These are phyloP conservation scores for Temnothorax nylanderi DNA, from an alignment of 1,140 invertebrate genomes.

Conservation along the genomic window DNA sequence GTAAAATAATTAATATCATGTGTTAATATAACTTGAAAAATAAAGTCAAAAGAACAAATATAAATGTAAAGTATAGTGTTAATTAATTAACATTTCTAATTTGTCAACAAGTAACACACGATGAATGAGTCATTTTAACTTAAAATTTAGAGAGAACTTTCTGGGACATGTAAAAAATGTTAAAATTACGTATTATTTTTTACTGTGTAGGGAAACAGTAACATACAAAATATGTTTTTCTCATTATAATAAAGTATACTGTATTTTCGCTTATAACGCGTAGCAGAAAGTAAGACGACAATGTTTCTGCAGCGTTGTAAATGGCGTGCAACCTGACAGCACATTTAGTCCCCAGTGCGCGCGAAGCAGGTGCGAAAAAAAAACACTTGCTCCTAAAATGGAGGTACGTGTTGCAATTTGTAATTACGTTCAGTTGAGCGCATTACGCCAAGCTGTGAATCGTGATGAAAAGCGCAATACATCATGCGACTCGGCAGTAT, in stretches of 20 bases:
- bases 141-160: too few relatives aligned
- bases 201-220: neutral
- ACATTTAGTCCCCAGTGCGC: neutral
- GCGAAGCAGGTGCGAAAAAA: neutral
- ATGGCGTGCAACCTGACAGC: constrained; percentile 25
- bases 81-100: too few relatives aligned
- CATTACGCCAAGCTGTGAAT: constrained; percentile 64
- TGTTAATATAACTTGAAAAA: too few relatives aligned
- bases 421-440: constrained; percentile 70
- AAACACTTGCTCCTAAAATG: constrained; percentile 19
- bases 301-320: constrained; percentile 11
- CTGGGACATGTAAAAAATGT: too few relatives aligned
- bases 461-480: constrained; percentile 67
- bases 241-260: neutral
- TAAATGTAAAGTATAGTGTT: too few relatives aligned
- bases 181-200: too few relatives aligned
- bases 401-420: constrained; percentile 51
- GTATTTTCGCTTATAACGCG: neutral
- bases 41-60: too few relatives aligned
- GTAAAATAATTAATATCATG: too few relatives aligned
- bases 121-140: too few relatives aligned
- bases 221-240: neutral
- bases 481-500: constrained; percentile 42
- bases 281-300: constrained; percentile 7
- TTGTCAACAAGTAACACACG: too few relatives aligned